These are phyloP conservation scores for Prunella strophiata DNA, from an alignment of 2,797 vertebrate species.

Conservation along the genomic window DNA sequence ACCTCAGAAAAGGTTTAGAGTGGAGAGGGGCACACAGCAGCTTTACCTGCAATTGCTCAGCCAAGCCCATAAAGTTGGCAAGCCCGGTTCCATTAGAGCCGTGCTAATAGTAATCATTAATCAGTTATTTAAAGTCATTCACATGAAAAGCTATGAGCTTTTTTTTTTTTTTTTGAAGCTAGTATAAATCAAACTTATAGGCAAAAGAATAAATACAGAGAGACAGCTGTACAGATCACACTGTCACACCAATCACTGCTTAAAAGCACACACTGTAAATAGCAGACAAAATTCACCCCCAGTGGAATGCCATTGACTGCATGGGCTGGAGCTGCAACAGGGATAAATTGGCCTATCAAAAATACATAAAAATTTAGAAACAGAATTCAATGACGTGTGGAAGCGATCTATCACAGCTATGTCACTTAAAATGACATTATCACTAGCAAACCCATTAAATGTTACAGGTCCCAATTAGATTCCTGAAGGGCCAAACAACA, in stretches of 20 bases:
- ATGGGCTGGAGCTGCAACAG: conserved; percentile 2
- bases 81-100: neutral
- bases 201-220: conserved; percentile 72
- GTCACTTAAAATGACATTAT: conserved; percentile 63
- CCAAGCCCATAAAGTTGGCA: conserved; percentile 7
- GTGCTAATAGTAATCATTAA: conserved; percentile 20
- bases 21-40: neutral
- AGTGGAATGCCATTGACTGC: conserved; percentile 61
- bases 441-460: conserved; percentile 41
- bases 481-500: neutral
- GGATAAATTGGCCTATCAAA: conserved; percentile 67
- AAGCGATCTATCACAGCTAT: conserved; percentile 49
- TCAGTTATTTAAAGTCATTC: conserved; percentile 63
- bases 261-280: conserved; percentile 60
- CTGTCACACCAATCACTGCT: conserved; percentile 66
- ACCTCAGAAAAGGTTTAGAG: conserved; percentile 21
- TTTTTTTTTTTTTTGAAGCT: neutral
- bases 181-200: conserved; percentile 66
- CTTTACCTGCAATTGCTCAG: conserved; percentile 23
- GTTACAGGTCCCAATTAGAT: neutral
- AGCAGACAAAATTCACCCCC: conserved; percentile 62
- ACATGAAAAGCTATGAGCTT: conserved; percentile 25
- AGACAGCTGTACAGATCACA: conserved; percentile 71
- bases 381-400: conserved; percentile 35
- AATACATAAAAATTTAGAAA: conserved; percentile 70